Evolutionary conservation across 2,113 vertebrate genomes (phyloP).

Genomic region (Anguilla japonica): DNA sequence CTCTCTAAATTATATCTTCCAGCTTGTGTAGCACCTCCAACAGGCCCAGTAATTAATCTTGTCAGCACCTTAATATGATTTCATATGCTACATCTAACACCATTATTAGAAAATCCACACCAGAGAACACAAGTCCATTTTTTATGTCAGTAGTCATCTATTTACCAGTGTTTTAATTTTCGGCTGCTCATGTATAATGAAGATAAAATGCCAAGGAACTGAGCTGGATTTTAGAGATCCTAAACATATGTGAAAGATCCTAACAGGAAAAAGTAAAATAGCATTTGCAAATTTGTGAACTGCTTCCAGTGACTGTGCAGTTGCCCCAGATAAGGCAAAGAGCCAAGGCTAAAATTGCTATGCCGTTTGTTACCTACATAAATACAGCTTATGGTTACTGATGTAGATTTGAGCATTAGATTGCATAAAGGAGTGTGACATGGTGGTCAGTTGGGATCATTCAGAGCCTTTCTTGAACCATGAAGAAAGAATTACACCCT

Average conservation of each 20-base stretch:
- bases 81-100: slow-evolving; percentile 35
- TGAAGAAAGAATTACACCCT: too few species aligned
- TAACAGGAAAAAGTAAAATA: slow-evolving; percentile 8
- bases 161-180: slow-evolving; percentile 25
- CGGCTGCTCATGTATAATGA: background rate
- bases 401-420: background rate
- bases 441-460: too few species aligned
- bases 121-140: slow-evolving; percentile 4
- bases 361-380: background rate
- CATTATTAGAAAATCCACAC: slow-evolving; percentile 28
- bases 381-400: background rate
- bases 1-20: background rate
- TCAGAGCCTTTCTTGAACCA: too few species aligned
- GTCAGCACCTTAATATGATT: slow-evolving; percentile 30
- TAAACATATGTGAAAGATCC: background rate
- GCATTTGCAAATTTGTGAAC: background rate
- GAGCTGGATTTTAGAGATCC: background rate
- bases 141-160: slow-evolving; percentile 20
- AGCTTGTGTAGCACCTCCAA: slow-evolving; percentile 10
- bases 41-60: slow-evolving; percentile 13
- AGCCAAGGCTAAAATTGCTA: background rate
- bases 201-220: background rate
- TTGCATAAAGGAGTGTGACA: too few species aligned
- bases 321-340: background rate
- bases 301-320: background rate